Evolutionary conservation across 2,113 vertebrate species (phyloP).

Genomic region (Uria lomvia): DNA sequence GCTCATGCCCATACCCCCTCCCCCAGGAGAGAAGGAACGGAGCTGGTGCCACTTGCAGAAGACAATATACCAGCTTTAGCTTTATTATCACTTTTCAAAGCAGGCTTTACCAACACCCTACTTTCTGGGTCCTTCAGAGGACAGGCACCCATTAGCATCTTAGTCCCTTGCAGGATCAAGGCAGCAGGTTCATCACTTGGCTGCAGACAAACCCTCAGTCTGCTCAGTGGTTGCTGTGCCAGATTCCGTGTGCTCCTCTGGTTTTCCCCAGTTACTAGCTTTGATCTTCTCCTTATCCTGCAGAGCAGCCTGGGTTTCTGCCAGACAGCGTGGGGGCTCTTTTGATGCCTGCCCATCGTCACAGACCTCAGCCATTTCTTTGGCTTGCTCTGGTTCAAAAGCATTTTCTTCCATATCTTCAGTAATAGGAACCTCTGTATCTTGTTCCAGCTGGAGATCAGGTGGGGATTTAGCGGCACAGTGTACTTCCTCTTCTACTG

Average conservation of each 20-base stretch:
- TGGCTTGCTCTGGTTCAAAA: background rate
- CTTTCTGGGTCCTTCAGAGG: background rate
- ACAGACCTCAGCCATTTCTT: background rate
- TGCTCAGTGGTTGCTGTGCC: background rate
- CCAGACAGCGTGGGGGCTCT: background rate
- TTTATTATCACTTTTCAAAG: background rate
- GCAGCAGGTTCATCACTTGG: background rate
- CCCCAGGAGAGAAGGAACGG: too few relatives aligned
- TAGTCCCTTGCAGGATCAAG: background rate
- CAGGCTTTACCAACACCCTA: background rate
- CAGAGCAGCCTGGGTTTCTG: background rate
- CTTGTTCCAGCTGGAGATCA: background rate
- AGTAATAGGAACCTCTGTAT: background rate
- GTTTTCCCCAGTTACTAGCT: background rate
- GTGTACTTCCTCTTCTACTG: background rate
- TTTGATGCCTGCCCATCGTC: background rate
- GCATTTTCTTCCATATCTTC: background rate
- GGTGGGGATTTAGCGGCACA: background rate
- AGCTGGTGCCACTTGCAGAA: background rate
- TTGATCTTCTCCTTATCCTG: background rate
- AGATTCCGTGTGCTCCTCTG: background rate
- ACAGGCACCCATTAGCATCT: background rate
- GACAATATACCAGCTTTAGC: background rate
- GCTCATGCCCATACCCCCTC: background rate
- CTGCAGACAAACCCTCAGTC: background rate